Conservation (phyloP, 2,797 vertebrate species). For the Lithobates pipiens region DNA sequence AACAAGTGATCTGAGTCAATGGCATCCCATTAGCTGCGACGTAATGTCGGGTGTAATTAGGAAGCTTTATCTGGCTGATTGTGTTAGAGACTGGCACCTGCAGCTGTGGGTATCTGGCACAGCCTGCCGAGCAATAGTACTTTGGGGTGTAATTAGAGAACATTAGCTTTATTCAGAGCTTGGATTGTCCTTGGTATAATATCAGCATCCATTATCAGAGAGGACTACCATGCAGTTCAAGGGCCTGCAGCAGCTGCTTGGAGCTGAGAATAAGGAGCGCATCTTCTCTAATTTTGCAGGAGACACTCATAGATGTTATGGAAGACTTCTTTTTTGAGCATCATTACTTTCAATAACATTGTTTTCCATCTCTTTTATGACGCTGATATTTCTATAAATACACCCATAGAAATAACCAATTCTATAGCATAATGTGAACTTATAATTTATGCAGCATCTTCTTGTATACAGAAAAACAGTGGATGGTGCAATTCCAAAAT, state of each 20-base stretch:
- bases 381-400: slow-evolving; percentile 30
- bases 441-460: neutral
- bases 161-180: slow-evolving; percentile 68
- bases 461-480: neutral
- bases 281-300: slow-evolving; percentile 50
- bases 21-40: slow-evolving; percentile 58
- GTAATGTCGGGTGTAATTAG: slow-evolving; percentile 56
- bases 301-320: slow-evolving; percentile 42
- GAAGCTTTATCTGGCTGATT: slow-evolving; percentile 67
- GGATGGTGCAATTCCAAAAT: too few species aligned
- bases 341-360: slow-evolving; percentile 18
- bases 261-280: slow-evolving; percentile 54
- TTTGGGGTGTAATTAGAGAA: slow-evolving; percentile 69
- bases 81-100: slow-evolving; percentile 67
- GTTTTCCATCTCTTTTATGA: slow-evolving; percentile 3
- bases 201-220: slow-evolving; percentile 69
- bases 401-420: slow-evolving; percentile 7
- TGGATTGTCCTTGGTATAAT: slow-evolving; percentile 70
- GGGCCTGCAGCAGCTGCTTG: slow-evolving; percentile 75
- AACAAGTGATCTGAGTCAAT: slow-evolving; percentile 58
- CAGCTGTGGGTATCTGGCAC: slow-evolving; percentile 60
- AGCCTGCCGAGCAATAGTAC: slow-evolving; percentile 67
- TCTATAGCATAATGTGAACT: neutral
- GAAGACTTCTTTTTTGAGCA: slow-evolving; percentile 1
- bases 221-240: slow-evolving; percentile 69